phyloP scores from a whole-genome alignment of 2,888 invertebrate species.

The Thera britannica region DNA sequence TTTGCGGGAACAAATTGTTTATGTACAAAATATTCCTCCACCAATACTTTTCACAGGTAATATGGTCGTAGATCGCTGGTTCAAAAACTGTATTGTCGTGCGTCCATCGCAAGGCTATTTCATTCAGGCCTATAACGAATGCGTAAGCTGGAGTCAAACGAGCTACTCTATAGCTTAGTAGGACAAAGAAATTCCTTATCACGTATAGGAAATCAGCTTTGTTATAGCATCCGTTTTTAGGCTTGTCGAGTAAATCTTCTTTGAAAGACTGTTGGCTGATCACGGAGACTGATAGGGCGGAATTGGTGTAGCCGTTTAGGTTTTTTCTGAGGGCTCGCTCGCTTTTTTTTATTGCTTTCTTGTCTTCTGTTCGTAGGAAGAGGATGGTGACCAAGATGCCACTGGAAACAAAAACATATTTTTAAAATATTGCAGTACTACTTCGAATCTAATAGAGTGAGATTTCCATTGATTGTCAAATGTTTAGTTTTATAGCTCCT shows the following conservation, averaged over 20 bases:
- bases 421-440: background rate
- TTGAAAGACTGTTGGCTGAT: conserved; percentile 78
- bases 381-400: conserved; percentile 90
- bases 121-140: conserved; percentile 90
- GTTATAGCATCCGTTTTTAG: conserved; percentile 65
- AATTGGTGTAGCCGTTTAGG: conserved; percentile 76
- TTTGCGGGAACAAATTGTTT: conserved; percentile 90
- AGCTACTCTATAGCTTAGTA: conserved; percentile 84
- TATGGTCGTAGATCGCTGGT: conserved; percentile 88
- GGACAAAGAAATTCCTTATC: conserved; percentile 77
- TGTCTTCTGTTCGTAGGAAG: conserved; percentile 87
- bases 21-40: conserved; percentile 94
- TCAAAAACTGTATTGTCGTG: conserved; percentile 90
- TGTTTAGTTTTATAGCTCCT: too few relatives aligned
- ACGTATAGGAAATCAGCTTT: conserved; percentile 67
- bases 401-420: conserved; percentile 60
- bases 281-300: conserved; percentile 71
- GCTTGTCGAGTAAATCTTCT: conserved; percentile 72
- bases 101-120: conserved; percentile 88
- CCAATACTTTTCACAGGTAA: conserved; percentile 91
- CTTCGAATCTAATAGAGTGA: too few relatives aligned
- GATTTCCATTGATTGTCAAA: too few relatives aligned
- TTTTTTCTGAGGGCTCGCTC: conserved; percentile 73
- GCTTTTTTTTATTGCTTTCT: conserved; percentile 68
- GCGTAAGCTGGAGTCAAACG: conserved; percentile 93